phyloP scores from a whole-genome alignment of 2,113 vertebrate species.

The Ursus arctos region DNA sequence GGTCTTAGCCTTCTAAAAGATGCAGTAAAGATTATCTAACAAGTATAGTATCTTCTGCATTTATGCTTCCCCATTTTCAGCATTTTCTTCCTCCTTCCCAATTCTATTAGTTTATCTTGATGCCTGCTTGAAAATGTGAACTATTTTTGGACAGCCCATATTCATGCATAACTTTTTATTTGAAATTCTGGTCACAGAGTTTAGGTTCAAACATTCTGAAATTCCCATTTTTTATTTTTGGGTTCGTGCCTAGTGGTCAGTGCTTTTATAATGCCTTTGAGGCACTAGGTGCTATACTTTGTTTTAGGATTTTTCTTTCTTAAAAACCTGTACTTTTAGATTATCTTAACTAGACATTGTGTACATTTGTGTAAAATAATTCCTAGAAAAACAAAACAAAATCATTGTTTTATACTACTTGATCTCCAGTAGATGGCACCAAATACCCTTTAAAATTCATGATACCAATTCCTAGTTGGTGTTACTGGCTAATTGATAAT shows the following conservation, averaged over 20 bases:
- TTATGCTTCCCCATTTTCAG: conserved; percentile 28
- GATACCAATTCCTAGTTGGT: not conserved
- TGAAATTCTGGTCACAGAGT: conserved; percentile 50
- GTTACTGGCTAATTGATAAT: not conserved
- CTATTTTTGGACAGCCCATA: not conserved
- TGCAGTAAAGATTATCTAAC: not conserved
- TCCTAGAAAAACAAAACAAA: conserved; percentile 21
- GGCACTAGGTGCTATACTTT: not conserved
- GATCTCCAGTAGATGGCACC: conserved; percentile 81
- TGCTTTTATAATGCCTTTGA: not conserved
- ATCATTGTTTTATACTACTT: conserved; percentile 46
- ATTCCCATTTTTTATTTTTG: conserved; percentile 24
- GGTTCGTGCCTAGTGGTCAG: not conserved
- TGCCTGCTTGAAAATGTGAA: not conserved
- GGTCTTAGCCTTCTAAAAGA: not conserved
- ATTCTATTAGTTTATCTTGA: not conserved
- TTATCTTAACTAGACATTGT: conserved; percentile 36
- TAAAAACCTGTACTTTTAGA: not conserved
- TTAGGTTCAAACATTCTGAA: not conserved
- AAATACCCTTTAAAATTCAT: conserved; percentile 51
- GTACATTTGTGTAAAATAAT: conserved; percentile 46
- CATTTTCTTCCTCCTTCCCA: not conserved
- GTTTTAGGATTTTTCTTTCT: conserved; percentile 32
- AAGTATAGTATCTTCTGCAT: not conserved
- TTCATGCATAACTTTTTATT: conserved; percentile 36